Conservation (phyloP, 2,113 vertebrate genomes). For the Sturnus vulgaris region DNA sequence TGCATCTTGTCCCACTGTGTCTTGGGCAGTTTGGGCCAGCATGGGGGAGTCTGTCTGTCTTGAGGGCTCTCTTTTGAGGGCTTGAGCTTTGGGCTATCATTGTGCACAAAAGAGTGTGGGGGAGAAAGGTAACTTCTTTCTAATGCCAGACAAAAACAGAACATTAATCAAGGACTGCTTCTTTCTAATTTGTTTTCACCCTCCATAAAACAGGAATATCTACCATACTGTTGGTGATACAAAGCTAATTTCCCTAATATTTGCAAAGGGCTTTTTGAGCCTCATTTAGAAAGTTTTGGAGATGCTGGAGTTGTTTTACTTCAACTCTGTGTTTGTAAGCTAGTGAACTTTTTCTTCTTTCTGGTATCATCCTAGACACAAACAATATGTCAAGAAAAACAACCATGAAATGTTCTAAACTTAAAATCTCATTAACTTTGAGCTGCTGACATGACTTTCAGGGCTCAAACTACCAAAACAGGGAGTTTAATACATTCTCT, state of each 20-base stretch:
- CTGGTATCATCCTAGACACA: not conserved
- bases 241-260: not conserved
- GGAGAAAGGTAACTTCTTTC: not conserved
- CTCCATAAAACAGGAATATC: not conserved
- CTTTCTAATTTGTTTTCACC: not conserved
- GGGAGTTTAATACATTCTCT: not conserved
- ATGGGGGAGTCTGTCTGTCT: not conserved
- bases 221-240: not conserved
- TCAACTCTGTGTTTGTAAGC: not conserved
- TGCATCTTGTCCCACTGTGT: not conserved
- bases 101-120: accelerated
- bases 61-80: not conserved
- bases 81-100: not conserved
- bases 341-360: not conserved
- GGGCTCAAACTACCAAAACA: not conserved
- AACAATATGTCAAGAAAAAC: not conserved
- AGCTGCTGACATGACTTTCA: not conserved
- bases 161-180: not conserved
- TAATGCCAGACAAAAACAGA: not conserved
- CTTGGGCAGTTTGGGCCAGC: not conserved
- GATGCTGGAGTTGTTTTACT: not conserved
- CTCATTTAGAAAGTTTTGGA: not conserved
- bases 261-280: not conserved
- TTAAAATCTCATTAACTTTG: not conserved
- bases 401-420: not conserved